Conservation (phyloP, 2,888 invertebrate species). For the Drosophila demipolita region DNA sequence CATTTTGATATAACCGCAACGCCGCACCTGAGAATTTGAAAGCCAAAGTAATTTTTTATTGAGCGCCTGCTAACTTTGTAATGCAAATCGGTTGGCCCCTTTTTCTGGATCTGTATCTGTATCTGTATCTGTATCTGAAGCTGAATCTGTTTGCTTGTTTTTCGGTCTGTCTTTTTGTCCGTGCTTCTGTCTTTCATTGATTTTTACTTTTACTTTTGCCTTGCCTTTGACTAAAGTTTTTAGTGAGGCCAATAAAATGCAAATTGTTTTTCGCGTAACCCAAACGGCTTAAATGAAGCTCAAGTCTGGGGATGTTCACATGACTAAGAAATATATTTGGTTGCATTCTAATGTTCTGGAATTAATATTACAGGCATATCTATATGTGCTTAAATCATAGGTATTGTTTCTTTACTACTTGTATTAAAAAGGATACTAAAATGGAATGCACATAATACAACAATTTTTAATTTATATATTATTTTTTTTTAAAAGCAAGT, state of each 20-base stretch:
- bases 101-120: background rate
- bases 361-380: background rate
- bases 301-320: conserved; percentile 31
- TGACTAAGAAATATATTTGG: conserved; percentile 2
- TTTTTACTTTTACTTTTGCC: conserved; percentile 45
- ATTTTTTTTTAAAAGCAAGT: background rate
- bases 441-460: background rate
- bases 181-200: conserved; percentile 52
- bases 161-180: background rate
- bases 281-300: conserved; percentile 48
- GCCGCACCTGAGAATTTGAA: conserved; percentile 24
- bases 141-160: conserved; percentile 10
- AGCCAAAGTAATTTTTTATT: conserved; percentile 65
- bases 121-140: background rate
- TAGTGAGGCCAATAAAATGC: conserved; percentile 71
- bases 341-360: background rate
- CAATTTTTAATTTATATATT: background rate
- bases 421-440: background rate
- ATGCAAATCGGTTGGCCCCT: conserved; percentile 58
- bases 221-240: conserved; percentile 27
- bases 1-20: conserved; percentile 33
- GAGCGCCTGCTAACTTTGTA: conserved; percentile 59
- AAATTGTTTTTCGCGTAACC: conserved; percentile 66
- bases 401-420: background rate
- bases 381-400: background rate